phyloP scores from a whole-genome alignment of 2,888 invertebrate genomes.

The Amiota communis region DNA sequence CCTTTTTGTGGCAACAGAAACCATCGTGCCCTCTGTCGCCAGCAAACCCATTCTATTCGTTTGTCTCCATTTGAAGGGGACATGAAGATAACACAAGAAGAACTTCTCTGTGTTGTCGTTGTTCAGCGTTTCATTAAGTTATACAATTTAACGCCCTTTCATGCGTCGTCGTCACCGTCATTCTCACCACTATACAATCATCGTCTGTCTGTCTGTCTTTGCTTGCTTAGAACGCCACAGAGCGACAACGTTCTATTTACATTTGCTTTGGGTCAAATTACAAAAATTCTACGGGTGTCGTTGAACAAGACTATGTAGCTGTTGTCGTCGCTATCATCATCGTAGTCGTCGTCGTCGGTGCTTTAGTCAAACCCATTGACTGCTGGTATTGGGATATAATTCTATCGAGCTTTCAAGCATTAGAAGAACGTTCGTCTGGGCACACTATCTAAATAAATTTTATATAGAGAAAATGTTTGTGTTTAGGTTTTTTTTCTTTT shows the following conservation, averaged over 20 bases:
- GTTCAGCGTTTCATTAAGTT: conserved; percentile 70
- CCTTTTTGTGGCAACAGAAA: background rate
- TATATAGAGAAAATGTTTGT: conserved; percentile 60
- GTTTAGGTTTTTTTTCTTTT: background rate
- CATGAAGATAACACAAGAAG: background rate
- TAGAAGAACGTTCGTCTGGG: conserved; percentile 29
- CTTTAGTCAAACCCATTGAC: no score
- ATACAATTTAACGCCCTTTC: conserved; percentile 65
- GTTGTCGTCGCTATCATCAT: conserved; percentile 35
- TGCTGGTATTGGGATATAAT: conserved; percentile 3
- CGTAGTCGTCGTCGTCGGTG: conserved; percentile 35
- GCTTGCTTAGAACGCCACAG: conserved; percentile 44
- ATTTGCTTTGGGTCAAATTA: conserved; percentile 73
- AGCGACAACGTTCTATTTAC: conserved; percentile 64
- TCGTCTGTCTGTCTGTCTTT: conserved; percentile 36
- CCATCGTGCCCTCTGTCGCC: background rate
- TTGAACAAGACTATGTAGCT: conserved; percentile 41
- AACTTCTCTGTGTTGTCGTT: conserved; percentile 32
- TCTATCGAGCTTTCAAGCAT: background rate
- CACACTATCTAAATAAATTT: conserved; percentile 55
- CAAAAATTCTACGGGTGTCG: conserved; percentile 67
- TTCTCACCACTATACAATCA: background rate
- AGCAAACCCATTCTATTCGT: conserved; percentile 14
- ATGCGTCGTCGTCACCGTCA: conserved; percentile 37
- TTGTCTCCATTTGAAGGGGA: background rate